Evolutionary conservation across 1,140 invertebrate species (phyloP), one percentile per base, ranked within the genome.

Genomic region (Drosophila baimaii): DNA sequence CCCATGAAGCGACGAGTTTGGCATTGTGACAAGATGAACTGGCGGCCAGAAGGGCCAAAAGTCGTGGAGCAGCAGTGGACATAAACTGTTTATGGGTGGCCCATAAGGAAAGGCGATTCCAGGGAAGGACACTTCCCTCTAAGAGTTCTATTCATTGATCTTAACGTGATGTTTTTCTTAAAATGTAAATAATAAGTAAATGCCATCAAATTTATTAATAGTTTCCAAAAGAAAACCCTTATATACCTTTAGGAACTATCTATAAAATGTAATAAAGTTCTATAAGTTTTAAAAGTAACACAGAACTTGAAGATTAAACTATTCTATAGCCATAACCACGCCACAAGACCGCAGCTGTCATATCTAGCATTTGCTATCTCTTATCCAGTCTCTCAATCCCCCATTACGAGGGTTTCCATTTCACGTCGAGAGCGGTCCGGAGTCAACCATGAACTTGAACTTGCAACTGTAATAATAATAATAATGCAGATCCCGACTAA

Each of bases 361-460:
- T 54, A 23, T 39, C 21, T 10, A 17, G 27, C 13, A 15, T 51
- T 64, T 33, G 27, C 31, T 51, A 39, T 15, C 52, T 25, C 17
- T 25, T 33, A 39, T 65, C 31, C 19, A 29, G 55, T 52, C 54
- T 51, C 55, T 61, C 37, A 51, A 59, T 72, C 31, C 35, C 17
- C 31, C 66, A 51, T 52, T 61, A 49, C 17, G 25, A 37, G 13
- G 71, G 77, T 78, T 66, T 79, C 79, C 82, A 86, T 86, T 86
- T 79, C 76, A 56, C 35, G 63, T 66, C 68, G 33, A 47, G 65
- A 25, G 41, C 49, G 29, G 33, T 5, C 57, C 58, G 31, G 56
- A 62, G 57, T 75, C 69, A 74, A 68, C 59, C 63, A 69, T 86
- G 83, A 86, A 86, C 83, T 86, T 86, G 83, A 86, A 86, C 83